Evolutionary conservation across 92 coral and sea anemone genomes (phyloP), one percentile per base, ranked within the genome.

Genomic region (Epizoanthus scotinus): DNA sequence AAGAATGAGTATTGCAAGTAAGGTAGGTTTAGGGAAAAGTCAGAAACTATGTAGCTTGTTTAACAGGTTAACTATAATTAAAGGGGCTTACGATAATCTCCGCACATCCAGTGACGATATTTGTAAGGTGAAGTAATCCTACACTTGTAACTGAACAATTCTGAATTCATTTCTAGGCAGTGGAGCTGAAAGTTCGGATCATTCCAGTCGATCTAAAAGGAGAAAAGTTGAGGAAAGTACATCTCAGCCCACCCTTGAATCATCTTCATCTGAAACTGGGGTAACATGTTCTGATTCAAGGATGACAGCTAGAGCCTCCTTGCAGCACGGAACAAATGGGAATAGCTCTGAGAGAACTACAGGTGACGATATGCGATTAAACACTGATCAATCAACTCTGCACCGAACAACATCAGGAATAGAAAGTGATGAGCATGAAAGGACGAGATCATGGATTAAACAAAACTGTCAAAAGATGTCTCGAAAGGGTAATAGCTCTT

Each of bases 371-470:
- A 17, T 14, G 40, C 55, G 2, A 58, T 20, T 38, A 6, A 22
- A 14, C 12, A 29, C 22, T 1, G n/a, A 20, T 40, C 34, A 6
- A 12, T 24, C 10, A 18, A 21, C 25, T 13, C 8, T 38, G 5
- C 68, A 34, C 17, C 26, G 55, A 5, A 14, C 14, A 13, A 59
- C 66, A 56, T 3, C 81, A 19, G 18, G 24, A 15, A 38, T 34
- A 2, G 67, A 58, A 36, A 34, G 54, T 36, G 81, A 75, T 6
- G 81, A 75, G 42, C 59, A 75, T 58, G 81, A 75, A 75, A 75
- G 81, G 61, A 75, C 81, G 15, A 75, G 44, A 26, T 12, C 26
- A 14, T 75, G 81, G 81, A 75, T 75, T n/a, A 29, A 58, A 27
- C 53, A 75, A 75, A 75, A 75, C 81, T 38, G 40, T 14, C 67